Base-by-base conservation (phyloP, 2,888 invertebrate species). In the Amiota minor region DNA sequence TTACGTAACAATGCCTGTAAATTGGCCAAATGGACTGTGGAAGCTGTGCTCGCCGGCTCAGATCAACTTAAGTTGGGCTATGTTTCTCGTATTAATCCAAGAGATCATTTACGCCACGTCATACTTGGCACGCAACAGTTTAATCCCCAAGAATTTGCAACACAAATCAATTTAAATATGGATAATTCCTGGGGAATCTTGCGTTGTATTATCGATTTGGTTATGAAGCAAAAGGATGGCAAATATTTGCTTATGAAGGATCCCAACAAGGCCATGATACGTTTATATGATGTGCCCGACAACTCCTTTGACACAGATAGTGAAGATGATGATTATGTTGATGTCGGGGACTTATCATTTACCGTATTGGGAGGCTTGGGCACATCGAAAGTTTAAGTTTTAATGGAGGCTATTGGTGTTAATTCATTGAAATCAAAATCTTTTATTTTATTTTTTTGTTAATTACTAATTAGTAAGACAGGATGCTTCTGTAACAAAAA, bases 101-200 rank as follows among this genome's bases (percentile, higher is more conserved):
- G 98, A 53, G 99, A 99, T 91, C 97, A 98, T 79, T 95, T 97
- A 74, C 97, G 97, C 77, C 99, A 99, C 90, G 97, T 98, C 68
- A 97, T 99, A 86, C 92, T 99, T 79, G 98, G 98, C 77, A 98
- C 97, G 47, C 98, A 99, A 90, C 98, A 98, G 91, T 99, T 98
- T 91, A 98, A 98, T 89, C 99, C 99, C 12, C 95, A 95, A 88
- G 99, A 99, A 91, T 99, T 99, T 90, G 99, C 99, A 11, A 97
- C 96, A 20, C 99, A 99, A 90, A 99, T 99, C 88, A 98, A 98
- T 91, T 91, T 99, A 86, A 98, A 98, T 89, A 98, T 99, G 98
- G 99, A 99, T 90, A 99, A 99, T 91, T 98, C 97, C 4, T 99
- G 99, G 99, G 99, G 98, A 79, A 96, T 99, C 76, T 92, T 99